phyloP scores from a whole-genome alignment of 1,140 invertebrate species.

The Babylonia areolata region DNA sequence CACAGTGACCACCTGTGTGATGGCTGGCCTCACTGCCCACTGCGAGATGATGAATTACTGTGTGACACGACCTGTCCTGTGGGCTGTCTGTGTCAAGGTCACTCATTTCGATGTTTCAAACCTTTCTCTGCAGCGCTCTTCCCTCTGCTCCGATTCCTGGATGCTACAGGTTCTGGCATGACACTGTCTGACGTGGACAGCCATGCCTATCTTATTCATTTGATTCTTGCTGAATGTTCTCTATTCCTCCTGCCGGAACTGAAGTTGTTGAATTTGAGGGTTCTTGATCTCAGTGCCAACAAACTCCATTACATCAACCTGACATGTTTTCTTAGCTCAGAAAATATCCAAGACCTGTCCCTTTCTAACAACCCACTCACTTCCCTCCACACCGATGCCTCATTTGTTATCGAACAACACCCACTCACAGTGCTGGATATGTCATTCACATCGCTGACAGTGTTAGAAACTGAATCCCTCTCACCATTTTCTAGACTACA shows the following conservation, averaged over 20 bases:
- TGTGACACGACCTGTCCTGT: constrained; percentile 46
- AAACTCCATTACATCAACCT: not conserved
- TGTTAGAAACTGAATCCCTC: constrained; percentile 20
- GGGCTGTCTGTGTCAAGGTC: constrained; percentile 40
- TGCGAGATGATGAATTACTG: constrained; percentile 37
- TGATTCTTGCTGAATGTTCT: not conserved
- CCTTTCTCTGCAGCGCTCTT: not conserved
- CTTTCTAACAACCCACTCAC: not conserved
- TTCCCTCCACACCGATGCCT: not conserved
- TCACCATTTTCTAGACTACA: not conserved
- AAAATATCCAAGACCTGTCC: constrained; percentile 19
- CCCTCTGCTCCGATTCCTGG: not conserved
- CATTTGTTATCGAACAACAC: not conserved
- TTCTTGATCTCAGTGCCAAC: constrained; percentile 32
- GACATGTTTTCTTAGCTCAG: not conserved
- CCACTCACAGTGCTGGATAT: not conserved
- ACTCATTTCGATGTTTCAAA: constrained; percentile 3
- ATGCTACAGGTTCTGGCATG: constrained; percentile 10
- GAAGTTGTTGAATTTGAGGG: not conserved
- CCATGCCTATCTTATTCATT: not conserved
- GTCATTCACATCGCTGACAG: not conserved
- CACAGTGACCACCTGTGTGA: constrained; percentile 21
- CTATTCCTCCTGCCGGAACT: not conserved
- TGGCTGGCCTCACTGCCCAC: constrained; percentile 34
- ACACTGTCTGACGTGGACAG: not conserved